Evolutionary conservation across 1,140 invertebrate species (phyloP).

Genomic region (Cherax quadricarinatus): DNA sequence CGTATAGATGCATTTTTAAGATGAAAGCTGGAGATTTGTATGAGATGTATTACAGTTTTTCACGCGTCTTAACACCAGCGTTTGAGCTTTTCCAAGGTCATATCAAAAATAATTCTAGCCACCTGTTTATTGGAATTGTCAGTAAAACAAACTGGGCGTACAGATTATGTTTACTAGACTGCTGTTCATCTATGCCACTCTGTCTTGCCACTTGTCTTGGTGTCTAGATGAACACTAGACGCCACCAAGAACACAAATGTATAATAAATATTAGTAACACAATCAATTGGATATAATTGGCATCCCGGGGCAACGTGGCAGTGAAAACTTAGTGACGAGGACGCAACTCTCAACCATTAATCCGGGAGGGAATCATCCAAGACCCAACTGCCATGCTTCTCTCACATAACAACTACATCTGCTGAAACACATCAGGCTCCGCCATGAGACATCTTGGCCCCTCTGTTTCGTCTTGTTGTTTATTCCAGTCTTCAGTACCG

Average conservation of each 20-base stretch:
- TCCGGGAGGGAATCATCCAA: not conserved
- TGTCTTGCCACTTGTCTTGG: conserved; percentile 24
- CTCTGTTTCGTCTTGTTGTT: too few relatives aligned
- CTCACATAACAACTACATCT: not conserved
- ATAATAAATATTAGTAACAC: conserved; percentile 34
- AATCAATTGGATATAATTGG: not conserved
- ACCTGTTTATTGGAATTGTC: not conserved
- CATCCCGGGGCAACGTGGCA: not conserved
- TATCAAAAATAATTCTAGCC: not conserved
- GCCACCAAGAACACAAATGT: conserved; percentile 47
- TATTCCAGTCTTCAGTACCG: not conserved
- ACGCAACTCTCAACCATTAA: not conserved
- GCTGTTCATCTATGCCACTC: not conserved
- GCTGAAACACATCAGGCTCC: not conserved
- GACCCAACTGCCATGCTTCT: not conserved
- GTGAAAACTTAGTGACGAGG: not conserved
- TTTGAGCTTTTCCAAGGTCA: not conserved
- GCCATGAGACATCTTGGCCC: not conserved
- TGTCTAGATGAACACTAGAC: conserved; percentile 44
- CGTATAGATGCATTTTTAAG: not conserved
- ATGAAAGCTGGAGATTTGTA: not conserved
- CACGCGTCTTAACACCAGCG: not conserved
- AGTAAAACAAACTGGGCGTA: not conserved
- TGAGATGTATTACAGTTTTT: not conserved
- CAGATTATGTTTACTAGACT: not conserved